Conservation (phyloP, 2,888 invertebrate species). For the Halictus ligatus region DNA sequence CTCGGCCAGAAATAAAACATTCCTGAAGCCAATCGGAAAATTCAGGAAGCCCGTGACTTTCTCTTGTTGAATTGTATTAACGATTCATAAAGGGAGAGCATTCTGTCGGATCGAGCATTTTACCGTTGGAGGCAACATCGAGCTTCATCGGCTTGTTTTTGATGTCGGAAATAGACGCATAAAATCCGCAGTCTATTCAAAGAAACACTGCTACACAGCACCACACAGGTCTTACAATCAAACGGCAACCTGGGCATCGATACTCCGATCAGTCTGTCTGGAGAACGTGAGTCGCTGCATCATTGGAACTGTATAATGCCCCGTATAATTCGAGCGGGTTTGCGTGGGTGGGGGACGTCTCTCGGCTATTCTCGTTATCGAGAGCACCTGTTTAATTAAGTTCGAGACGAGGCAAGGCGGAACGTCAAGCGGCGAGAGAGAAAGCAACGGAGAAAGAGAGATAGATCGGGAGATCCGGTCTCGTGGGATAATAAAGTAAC, state of each 20-base stretch:
- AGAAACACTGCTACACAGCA: background rate
- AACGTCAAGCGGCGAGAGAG: background rate
- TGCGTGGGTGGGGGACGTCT: background rate
- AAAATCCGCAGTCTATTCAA: background rate
- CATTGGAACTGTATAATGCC: background rate
- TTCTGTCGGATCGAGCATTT: too few relatives aligned
- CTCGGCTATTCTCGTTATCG: background rate
- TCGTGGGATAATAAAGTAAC: slow-evolving; percentile 10
- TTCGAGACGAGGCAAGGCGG: background rate
- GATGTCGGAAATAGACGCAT: background rate
- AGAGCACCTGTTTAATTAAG: slow-evolving; percentile 32
- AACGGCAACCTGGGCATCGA: background rate
- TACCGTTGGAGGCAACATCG: too few relatives aligned
- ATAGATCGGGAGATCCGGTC: background rate
- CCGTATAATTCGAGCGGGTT: background rate
- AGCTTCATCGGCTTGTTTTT: background rate
- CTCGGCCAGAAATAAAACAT: background rate
- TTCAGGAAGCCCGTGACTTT: too few relatives aligned
- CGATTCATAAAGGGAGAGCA: too few relatives aligned
- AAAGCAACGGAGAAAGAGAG: background rate
- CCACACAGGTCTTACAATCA: background rate
- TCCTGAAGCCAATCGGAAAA: too few relatives aligned
- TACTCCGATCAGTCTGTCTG: background rate
- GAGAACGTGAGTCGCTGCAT: background rate
- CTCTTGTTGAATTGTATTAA: too few relatives aligned